Conservation (phyloP, 2,113 vertebrate genomes). For the Misgurnus mizolepis region DNA sequence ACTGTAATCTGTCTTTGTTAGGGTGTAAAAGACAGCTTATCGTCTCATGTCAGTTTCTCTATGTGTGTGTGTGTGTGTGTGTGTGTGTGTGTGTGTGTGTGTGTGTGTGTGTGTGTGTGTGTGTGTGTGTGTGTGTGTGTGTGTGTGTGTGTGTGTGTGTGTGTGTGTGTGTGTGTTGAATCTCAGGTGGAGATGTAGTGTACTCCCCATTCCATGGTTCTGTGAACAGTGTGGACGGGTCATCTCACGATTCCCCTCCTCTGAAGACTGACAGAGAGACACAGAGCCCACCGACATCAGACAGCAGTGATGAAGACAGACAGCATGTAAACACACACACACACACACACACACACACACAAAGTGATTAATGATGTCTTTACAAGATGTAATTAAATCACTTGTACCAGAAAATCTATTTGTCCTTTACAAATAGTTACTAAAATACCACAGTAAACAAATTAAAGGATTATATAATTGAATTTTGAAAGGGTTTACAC, state of each 20-base stretch:
- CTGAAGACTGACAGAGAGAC: constrained; percentile 42
- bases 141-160: too few relatives aligned
- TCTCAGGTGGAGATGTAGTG: constrained; percentile 46
- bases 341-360: constrained; percentile 15
- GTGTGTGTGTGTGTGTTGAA: constrained; percentile 9
- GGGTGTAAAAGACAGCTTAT: background rate
- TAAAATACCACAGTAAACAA: background rate
- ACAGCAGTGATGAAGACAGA: constrained; percentile 67
- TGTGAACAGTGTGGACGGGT: constrained; percentile 65
- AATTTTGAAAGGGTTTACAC: too few relatives aligned
- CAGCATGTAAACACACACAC: constrained; percentile 40
- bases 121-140: constrained; percentile 4
- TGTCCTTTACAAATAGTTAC: background rate
- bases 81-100: too few relatives aligned
- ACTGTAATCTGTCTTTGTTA: background rate
- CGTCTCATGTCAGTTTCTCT: background rate
- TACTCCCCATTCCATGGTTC: constrained; percentile 62
- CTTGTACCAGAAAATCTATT: background rate
- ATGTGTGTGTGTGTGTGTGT: constrained; percentile 34
- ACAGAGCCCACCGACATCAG: constrained; percentile 66
- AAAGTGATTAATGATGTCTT: background rate
- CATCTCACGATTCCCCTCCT: constrained; percentile 39
- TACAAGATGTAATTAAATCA: background rate
- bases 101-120: too few relatives aligned
- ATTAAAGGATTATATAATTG: too few relatives aligned